Evolutionary conservation across 2,797 vertebrate species (phyloP), one percentile per base, ranked within the genome.

Genomic region (Pipistrellus kuhlii): DNA sequence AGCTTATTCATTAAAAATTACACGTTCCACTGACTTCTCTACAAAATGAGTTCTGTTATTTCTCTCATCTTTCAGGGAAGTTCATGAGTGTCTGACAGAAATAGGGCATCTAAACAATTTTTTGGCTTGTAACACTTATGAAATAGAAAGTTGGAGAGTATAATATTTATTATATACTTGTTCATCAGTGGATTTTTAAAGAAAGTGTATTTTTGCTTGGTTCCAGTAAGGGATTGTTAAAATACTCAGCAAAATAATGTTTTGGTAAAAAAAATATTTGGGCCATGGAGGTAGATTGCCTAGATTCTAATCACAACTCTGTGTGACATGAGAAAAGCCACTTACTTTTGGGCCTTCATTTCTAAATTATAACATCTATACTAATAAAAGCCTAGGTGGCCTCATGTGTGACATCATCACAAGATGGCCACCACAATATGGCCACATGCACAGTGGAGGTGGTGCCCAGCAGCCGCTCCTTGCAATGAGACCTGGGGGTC

Each of bases 1-100:
- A 90, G 32, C 8, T 66, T 84, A 46, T 88, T 93, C n/a, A 73
- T 93, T 90, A 91, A 93, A 93, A 93, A 71, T 64, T 73, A 53
- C 3, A 77, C 7, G 76, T 93, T 66, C 15, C 5, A 14, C 75
- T 87, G 55, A 46, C 11, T 59, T 88, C 44, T 83, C 8, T 72
- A 23, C 9, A 75, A 95, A 94, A 85, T 86, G 83, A 62, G 2
- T 84, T 51, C 13, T 88, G 41, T 57, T 76, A 88, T 78, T 68
- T 95, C 18, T 91, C 32, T 91, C 78, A 91, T 64, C 27, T 81
- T 92, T 68, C 2, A 4, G 11, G 48, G 38, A 96, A 88, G n/a
- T 44, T 59, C 20, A 38, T 51, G 71, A 78, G 3, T 41, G 3
- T 48, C 30, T 53, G 10, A 59, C 64, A 88, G 71, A 85, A 44